phyloP scores from a whole-genome alignment of 2,888 invertebrate genomes.

The Drosophila helvetica region DNA sequence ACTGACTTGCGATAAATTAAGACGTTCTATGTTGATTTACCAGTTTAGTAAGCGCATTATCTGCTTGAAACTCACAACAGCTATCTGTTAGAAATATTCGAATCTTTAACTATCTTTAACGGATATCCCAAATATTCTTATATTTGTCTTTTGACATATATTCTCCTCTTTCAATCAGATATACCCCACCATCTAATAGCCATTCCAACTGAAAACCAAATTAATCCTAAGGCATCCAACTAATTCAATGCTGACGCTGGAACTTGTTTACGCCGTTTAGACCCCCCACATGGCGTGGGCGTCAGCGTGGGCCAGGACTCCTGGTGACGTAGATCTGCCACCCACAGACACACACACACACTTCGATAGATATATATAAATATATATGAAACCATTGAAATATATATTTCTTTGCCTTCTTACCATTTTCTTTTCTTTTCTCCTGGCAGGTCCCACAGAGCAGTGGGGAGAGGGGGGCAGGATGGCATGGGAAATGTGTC shows the following conservation, averaged over 20 bases:
- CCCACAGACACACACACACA: background rate
- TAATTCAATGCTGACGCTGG: slow-evolving; percentile 8
- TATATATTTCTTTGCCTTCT: slow-evolving; percentile 3
- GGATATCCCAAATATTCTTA: background rate
- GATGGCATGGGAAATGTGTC: background rate
- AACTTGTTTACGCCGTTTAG: slow-evolving; percentile 43
- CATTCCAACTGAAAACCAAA: background rate
- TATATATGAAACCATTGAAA: no score
- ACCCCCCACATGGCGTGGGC: slow-evolving; percentile 23
- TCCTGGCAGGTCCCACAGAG: background rate
- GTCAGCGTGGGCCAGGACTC: slow-evolving; percentile 8
- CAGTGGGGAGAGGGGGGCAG: background rate
- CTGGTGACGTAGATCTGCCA: slow-evolving; percentile 32
- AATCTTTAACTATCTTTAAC: background rate
- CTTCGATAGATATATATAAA: slow-evolving; percentile 9
- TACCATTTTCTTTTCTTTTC: background rate
- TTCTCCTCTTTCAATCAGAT: background rate
- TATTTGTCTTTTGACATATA: background rate
- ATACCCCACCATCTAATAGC: background rate
- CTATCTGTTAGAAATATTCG: no score
- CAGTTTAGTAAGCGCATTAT: no score
- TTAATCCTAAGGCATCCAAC: slow-evolving; percentile 23
- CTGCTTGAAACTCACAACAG: no score
- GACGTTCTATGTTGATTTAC: no score
- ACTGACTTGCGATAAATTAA: no score